Percentiles rank a stretch among this genome's conserved stretches.
phyloP scores from a whole-genome alignment of 2,888 invertebrate species.

The Rotaria sp. region DNA sequence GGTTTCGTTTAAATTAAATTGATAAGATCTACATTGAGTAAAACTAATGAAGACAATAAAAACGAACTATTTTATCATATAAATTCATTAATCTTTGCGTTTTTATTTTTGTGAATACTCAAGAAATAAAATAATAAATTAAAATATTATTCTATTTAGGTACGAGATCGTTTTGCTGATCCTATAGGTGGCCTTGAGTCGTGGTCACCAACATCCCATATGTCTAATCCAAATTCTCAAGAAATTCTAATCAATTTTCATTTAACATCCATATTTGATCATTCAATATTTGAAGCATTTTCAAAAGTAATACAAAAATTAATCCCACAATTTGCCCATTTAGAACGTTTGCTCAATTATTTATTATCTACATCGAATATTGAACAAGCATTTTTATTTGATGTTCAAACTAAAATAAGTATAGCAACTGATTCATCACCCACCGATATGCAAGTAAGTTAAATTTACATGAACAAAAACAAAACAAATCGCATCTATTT shows the following conservation, averaged over 20 bases:
- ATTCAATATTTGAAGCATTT: slow-evolving; percentile 99
- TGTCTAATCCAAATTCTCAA: not conserved
- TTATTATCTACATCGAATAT: slow-evolving; percentile 97
- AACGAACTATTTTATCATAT: no score
- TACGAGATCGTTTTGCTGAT: slow-evolving; percentile 17
- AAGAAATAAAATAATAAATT: not conserved
- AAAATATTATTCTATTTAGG: not conserved
- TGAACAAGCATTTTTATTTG: slow-evolving; percentile 97
- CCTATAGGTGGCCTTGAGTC: not conserved
- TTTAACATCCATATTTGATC: slow-evolving; percentile 96
- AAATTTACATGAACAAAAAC: not conserved
- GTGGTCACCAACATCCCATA: not conserved
- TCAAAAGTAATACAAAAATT: slow-evolving; percentile 98
- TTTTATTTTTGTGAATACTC: no score
- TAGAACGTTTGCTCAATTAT: slow-evolving; percentile 93
- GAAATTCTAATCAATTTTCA: slow-evolving; percentile 63
- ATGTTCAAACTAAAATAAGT: slow-evolving; percentile 87
- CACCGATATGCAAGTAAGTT: not conserved
- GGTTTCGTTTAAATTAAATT: no score
- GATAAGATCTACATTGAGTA: no score
- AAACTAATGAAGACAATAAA: no score
- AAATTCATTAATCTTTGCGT: no score
- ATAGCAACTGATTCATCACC: slow-evolving; percentile 85
- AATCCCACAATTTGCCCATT: slow-evolving; percentile 87
- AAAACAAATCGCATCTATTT: not conserved